These are phyloP conservation scores for Pipistrellus nathusii DNA, from an alignment of 2,797 vertebrate species.

Conservation along the genomic window DNA sequence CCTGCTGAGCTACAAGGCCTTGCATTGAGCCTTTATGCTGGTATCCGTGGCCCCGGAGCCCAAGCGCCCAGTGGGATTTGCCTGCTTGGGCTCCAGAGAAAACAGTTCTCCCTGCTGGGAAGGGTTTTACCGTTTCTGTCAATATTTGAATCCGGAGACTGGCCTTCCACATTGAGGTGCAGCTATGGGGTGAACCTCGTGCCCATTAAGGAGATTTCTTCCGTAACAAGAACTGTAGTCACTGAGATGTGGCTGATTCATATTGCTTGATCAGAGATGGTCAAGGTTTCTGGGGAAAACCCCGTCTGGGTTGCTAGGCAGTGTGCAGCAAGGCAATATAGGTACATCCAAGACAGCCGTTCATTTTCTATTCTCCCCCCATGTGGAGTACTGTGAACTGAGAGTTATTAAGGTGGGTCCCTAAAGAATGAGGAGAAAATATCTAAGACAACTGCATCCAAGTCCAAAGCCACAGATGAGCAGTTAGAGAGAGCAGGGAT, in stretches of 20 bases:
- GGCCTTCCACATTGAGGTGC: not conserved
- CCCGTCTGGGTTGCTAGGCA: not conserved
- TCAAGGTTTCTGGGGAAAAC: not conserved
- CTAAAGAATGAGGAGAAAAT: not conserved
- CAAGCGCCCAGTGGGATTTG: not conserved
- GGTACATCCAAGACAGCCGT: too few relatives aligned
- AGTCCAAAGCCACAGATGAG: not conserved
- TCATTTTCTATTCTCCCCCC: not conserved
- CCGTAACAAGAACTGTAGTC: not conserved
- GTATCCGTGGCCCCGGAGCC: not conserved
- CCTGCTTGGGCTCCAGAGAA: not conserved
- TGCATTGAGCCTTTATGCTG: fast-evolving
- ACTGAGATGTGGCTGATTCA: not conserved
- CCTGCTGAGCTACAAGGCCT: too few relatives aligned
- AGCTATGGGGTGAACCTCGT: not conserved
- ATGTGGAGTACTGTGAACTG: not conserved
- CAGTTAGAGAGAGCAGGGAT: not conserved
- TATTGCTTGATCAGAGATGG: not conserved
- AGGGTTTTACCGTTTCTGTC: not conserved
- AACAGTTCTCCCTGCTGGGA: not conserved
- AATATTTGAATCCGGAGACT: not conserved
- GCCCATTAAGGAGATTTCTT: not conserved
- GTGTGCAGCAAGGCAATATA: not conserved
- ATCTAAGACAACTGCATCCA: not conserved
- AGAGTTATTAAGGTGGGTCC: not conserved